These are phyloP conservation scores for Antheraea mylitta DNA, from an alignment of 1,140 invertebrate genomes.

Conservation along the genomic window DNA sequence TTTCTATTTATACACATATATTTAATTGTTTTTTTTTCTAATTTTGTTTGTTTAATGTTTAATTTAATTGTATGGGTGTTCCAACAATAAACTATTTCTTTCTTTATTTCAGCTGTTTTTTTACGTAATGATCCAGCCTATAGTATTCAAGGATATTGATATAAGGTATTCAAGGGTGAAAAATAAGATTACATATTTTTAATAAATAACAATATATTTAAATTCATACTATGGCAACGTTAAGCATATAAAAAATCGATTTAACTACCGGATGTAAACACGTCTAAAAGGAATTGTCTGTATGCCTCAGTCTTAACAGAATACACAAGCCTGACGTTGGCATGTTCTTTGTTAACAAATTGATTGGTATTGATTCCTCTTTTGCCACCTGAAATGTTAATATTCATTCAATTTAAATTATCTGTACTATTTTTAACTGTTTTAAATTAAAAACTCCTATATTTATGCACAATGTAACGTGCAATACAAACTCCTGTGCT, in stretches of 20 bases:
- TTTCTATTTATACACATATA: no score
- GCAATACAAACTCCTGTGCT: no score
- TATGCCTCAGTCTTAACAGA: constrained; percentile 46
- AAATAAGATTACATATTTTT: not conserved
- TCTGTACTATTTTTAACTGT: no score
- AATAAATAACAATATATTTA: constrained; percentile 2
- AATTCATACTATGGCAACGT: not conserved
- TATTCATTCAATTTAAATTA: not conserved
- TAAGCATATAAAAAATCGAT: not conserved
- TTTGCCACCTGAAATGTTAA: constrained; percentile 41
- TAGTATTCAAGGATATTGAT: not conserved
- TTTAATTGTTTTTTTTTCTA: no score
- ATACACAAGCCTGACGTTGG: constrained; percentile 48
- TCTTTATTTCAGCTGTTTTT: no score
- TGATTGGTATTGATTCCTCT: constrained; percentile 48
- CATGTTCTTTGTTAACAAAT: constrained; percentile 43
- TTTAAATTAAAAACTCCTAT: no score
- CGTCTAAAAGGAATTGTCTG: constrained; percentile 42
- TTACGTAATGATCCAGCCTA: no score
- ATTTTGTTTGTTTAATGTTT: no score
- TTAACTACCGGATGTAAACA: constrained; percentile 24
- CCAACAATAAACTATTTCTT: no score
- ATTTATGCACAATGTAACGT: no score
- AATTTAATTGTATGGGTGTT: no score
- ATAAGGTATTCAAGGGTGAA: not conserved